These are phyloP conservation scores for Paradoxurus hermaphroditus DNA, from an alignment of 2,113 vertebrate genomes.

Conservation along the genomic window DNA sequence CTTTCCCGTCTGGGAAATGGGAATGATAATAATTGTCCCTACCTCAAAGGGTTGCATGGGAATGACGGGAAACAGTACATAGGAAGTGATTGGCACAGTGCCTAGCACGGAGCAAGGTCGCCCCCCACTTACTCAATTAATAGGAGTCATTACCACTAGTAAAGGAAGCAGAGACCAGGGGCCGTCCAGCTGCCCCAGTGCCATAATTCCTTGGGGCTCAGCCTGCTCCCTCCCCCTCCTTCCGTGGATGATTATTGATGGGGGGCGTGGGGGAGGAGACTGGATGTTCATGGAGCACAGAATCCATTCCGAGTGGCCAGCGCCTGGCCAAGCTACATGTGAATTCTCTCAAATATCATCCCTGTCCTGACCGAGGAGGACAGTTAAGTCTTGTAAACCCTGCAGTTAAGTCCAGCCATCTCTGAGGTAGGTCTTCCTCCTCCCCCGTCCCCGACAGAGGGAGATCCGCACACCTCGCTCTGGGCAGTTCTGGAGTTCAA, in stretches of 20 bases:
- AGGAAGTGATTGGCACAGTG: neutral
- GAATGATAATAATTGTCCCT: neutral
- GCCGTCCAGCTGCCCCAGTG: neutral
- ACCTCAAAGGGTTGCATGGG: neutral
- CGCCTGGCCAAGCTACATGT: neutral
- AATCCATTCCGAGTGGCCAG: neutral
- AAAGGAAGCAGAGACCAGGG: neutral
- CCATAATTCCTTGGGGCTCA: neutral
- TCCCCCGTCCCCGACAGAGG: neutral
- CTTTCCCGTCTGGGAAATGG: neutral
- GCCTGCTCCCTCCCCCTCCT: accelerated
- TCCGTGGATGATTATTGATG: neutral
- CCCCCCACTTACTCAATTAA: accelerated
- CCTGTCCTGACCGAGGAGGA: neutral
- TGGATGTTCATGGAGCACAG: neutral
- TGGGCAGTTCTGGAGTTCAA: neutral
- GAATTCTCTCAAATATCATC: too few species aligned
- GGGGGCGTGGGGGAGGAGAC: accelerated
- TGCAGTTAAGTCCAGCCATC: neutral
- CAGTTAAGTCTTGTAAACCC: neutral
- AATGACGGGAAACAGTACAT: accelerated
- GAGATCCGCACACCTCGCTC: neutral
- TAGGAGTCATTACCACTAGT: neutral
- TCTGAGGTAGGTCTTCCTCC: neutral
- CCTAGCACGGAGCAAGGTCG: accelerated